A percentile compares a stretch with the other conserved stretches of the same genome.
These are phyloP conservation scores for Apus apus DNA, from an alignment of 2,113 vertebrate species.

Conservation along the genomic window DNA sequence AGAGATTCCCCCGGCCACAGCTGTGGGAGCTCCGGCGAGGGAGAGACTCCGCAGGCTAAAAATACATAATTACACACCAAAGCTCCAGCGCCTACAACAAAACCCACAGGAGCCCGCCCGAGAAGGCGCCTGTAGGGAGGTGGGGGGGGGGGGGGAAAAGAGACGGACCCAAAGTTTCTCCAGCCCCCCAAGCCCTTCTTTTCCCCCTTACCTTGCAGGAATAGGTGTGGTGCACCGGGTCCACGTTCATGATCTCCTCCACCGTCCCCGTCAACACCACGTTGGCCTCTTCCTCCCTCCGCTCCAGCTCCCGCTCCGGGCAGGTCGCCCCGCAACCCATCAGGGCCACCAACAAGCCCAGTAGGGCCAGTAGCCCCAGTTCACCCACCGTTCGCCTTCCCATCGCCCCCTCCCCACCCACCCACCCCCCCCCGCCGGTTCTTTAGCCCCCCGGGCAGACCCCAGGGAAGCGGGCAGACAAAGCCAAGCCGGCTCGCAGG, in stretches of 20 bases:
- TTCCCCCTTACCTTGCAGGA: slow-evolving; percentile 95
- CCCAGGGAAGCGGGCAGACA: neutral
- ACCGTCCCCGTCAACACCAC: slow-evolving; percentile 95
- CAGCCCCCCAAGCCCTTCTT: neutral
- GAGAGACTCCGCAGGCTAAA: slow-evolving; percentile 39
- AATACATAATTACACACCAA: slow-evolving; percentile 50
- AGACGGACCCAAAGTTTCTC: too few relatives aligned
- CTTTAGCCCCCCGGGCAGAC: neutral
- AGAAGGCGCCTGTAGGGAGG: neutral
- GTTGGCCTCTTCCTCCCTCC: slow-evolving; percentile 92
- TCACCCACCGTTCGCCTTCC: slow-evolving; percentile 43
- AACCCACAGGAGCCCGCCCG: slow-evolving; percentile 24
- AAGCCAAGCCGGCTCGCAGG: slow-evolving; percentile 34
- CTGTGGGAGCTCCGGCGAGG: neutral
- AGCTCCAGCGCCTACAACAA: neutral
- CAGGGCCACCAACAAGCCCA: slow-evolving; percentile 67
- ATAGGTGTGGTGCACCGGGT: slow-evolving; percentile 95
- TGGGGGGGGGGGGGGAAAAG: too few relatives aligned
- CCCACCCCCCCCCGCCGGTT: neutral
- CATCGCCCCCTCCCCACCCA: neutral
- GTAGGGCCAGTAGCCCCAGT: slow-evolving; percentile 65
- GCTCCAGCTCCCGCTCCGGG: slow-evolving; percentile 89
- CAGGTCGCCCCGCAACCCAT: slow-evolving; percentile 70
- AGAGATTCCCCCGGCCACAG: neutral
- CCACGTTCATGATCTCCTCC: slow-evolving; percentile 96